Evolutionary conservation across 2,888 invertebrate genomes (phyloP).

Genomic region (Morpho deidamia): DNA sequence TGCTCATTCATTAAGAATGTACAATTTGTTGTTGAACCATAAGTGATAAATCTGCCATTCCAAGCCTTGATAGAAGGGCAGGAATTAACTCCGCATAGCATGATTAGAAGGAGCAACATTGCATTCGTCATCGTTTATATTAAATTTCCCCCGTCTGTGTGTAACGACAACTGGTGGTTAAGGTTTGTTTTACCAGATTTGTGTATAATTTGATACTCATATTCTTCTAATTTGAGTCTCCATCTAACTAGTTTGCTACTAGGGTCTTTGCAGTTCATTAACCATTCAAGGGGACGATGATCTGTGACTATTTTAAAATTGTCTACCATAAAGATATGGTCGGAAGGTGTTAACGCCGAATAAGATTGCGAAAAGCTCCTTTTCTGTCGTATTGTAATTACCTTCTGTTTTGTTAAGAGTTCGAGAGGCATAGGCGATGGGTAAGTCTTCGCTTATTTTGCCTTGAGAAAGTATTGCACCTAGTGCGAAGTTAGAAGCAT

Average conservation of each 20-base stretch:
- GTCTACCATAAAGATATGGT: slow-evolving; percentile 19
- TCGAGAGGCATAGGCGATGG: slow-evolving; percentile 27
- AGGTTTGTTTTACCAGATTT: slow-evolving; percentile 17
- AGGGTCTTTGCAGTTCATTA: slow-evolving; percentile 41
- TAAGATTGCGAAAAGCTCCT: slow-evolving; percentile 39
- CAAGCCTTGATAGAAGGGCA: no score
- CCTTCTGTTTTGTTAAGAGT: slow-evolving; percentile 25
- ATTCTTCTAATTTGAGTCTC: slow-evolving; percentile 18
- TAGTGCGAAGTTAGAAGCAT: slow-evolving; percentile 24
- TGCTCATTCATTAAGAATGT: no score
- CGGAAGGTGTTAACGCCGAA: slow-evolving; percentile 27
- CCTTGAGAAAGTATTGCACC: slow-evolving; percentile 30
- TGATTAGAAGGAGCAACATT: no score
- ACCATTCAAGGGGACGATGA: slow-evolving; percentile 21
- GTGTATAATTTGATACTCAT: slow-evolving; percentile 13
- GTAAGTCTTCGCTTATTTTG: slow-evolving; percentile 19
- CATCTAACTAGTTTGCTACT: slow-evolving; percentile 20
- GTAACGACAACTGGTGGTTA: no score
- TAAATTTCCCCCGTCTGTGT: no score
- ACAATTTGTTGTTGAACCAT: no score
- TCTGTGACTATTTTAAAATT: slow-evolving; percentile 23
- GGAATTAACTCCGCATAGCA: no score
- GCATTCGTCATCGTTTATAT: no score
- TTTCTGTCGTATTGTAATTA: slow-evolving; percentile 32
- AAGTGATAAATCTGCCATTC: no score